Evolutionary conservation across 2,888 invertebrate species (phyloP).

Genomic region (Thalpophila matura): DNA sequence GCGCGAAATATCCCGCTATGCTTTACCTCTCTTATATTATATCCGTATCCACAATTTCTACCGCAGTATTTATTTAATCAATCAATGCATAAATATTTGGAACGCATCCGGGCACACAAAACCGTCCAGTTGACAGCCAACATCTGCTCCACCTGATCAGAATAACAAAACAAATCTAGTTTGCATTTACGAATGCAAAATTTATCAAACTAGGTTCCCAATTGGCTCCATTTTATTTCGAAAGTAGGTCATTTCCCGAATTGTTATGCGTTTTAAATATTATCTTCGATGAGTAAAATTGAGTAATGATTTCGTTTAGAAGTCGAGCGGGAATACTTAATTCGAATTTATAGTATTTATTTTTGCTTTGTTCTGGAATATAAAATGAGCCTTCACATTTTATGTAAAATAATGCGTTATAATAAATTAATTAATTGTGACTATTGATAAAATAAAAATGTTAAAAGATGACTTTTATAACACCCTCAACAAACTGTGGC

Average conservation of each 20-base stretch:
- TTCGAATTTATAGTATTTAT: slow-evolving; percentile 18
- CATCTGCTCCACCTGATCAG: slow-evolving; percentile 50
- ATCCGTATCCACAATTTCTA: slow-evolving; percentile 4
- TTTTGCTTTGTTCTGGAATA: slow-evolving; percentile 14
- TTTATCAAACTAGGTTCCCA: slow-evolving; percentile 21
- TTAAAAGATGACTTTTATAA: too few species aligned
- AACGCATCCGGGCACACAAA: slow-evolving; percentile 39
- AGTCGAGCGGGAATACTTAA: slow-evolving; percentile 22
- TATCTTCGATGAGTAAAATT: slow-evolving; percentile 31
- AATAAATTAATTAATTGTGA: too few species aligned
- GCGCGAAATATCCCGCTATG: too few species aligned
- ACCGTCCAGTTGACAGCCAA: slow-evolving; percentile 30
- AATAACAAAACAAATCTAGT: slow-evolving; percentile 53
- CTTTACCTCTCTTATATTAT: too few species aligned
- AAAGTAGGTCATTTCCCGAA: slow-evolving; percentile 34
- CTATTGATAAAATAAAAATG: too few species aligned
- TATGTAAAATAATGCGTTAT: too few species aligned
- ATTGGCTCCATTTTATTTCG: slow-evolving; percentile 8
- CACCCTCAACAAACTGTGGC: too few species aligned
- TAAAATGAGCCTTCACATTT: background rate
- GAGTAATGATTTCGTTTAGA: slow-evolving; percentile 21
- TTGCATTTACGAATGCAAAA: slow-evolving; percentile 43
- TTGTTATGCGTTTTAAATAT: slow-evolving; percentile 30
- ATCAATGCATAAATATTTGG: slow-evolving; percentile 40
- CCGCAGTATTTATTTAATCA: slow-evolving; percentile 25